Conservation (phyloP, 2,113 vertebrate species). For the Entelurus aequoreus region DNA sequence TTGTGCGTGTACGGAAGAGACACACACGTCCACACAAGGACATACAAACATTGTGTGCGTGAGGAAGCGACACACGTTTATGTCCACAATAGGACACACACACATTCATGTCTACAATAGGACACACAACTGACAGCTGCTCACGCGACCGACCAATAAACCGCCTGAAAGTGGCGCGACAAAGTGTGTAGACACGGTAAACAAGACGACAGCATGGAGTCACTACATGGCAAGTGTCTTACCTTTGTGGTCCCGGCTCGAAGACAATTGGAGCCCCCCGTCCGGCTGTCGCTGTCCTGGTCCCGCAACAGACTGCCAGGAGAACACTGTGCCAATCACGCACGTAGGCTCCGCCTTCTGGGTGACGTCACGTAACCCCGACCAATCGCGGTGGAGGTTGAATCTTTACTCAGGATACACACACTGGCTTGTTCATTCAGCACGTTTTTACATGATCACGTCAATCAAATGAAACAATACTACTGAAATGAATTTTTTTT, state of each 20-base stretch:
- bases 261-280: slow-evolving; percentile 28
- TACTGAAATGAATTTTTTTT: no score
- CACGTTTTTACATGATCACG: not conserved
- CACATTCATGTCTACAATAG: not conserved
- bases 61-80: no score
- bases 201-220: no score
- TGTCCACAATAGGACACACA: slow-evolving; percentile 1
- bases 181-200: slow-evolving; percentile 22
- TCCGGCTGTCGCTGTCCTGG: slow-evolving; percentile 57
- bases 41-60: not conserved
- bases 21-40: not conserved
- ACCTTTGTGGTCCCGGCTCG: slow-evolving; percentile 58
- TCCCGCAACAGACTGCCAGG: slow-evolving; percentile 64
- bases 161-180: slow-evolving; percentile 32
- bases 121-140: slow-evolving; percentile 5
- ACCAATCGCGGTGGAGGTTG: slow-evolving; percentile 41
- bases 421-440: slow-evolving; percentile 28
- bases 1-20: not conserved
- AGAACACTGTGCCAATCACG: slow-evolving; percentile 63
- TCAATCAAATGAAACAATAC: no score
- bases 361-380: slow-evolving; percentile 1
- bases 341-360: slow-evolving; percentile 21
- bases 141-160: not conserved
- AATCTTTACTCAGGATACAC: not conserved
- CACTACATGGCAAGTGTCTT: slow-evolving; percentile 18